A percentile compares a stretch with the other conserved stretches of the same genome.
These are phyloP conservation scores for Rhogogaster chlorosoma DNA, from an alignment of 2,888 invertebrate species.

Conservation along the genomic window DNA sequence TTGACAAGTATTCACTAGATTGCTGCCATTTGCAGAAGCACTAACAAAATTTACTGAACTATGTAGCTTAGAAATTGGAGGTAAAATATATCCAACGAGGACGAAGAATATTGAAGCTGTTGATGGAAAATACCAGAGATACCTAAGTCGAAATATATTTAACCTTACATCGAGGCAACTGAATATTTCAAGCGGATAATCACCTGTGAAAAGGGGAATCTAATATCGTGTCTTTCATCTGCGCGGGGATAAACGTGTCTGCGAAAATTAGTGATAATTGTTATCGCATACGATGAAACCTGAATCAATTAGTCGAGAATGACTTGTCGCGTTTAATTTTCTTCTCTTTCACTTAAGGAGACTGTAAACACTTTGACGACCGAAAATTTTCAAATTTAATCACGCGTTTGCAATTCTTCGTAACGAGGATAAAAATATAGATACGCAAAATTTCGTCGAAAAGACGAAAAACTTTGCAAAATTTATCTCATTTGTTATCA, in stretches of 20 bases:
- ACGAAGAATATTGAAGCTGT: not conserved
- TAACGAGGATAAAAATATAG: not conserved
- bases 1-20: slow-evolving; percentile 22
- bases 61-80: not conserved
- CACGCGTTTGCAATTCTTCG: not conserved
- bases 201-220: not conserved
- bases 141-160: not conserved
- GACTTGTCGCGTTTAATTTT: too few relatives aligned
- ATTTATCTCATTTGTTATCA: too few relatives aligned
- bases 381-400: too few relatives aligned
- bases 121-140: not conserved
- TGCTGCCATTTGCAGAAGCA: not conserved
- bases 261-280: too few relatives aligned
- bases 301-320: too few relatives aligned
- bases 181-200: not conserved
- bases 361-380: too few relatives aligned
- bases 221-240: too few relatives aligned
- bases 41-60: slow-evolving; percentile 38
- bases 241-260: too few relatives aligned
- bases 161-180: not conserved
- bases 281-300: too few relatives aligned
- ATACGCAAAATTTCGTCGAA: too few relatives aligned
- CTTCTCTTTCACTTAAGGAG: too few relatives aligned
- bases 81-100: slow-evolving; percentile 1
- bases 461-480: too few relatives aligned